Evolutionary conservation across 2,797 vertebrate species (phyloP), one percentile per base, ranked within the genome.

Genomic region (Miichthys miiuy): DNA sequence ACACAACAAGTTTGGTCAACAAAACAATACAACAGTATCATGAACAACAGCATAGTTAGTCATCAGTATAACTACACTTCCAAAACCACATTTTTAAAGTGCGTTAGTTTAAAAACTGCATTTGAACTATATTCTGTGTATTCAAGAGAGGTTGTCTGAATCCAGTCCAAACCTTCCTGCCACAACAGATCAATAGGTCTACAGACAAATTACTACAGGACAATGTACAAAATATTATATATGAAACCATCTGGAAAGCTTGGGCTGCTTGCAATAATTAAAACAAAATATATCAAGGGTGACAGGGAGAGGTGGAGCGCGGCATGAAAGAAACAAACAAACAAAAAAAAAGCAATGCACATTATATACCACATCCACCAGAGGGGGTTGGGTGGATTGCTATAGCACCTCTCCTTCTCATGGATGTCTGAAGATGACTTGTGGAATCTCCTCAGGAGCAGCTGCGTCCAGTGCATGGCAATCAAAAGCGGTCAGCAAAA

Each of bases 131-230:
- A 23, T 52, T 23, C 13, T 6, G 21, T 52, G 21, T 12, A 52
- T 52, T 20, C 34, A 1, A 41, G 57, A 41, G 34, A 38, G 20
- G 18, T 21, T 60, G n/a, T 46, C 34, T 44, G 41, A 62, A 23
- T 62, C 21, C 44, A 14, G 21, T 44, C 41, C 60, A 44, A 21
- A n/a, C 57, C 20, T 60, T 21, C 34, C 38, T 17, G 21, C n/a
- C 21, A 42, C 21, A 62, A 44, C 60, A 23, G 38, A 44, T 62
- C 38, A 46, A 44, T 44, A 46, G 17, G 17, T 21, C 51, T 14
- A 23, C n/a, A 16, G 60, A 62, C n/a, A 62, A 62, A 62, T 62
- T 62, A 62, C 41, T 44, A 44, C n/a, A 44, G n/a, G 41, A 62
- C 41, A 23, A 13, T 21, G 44, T 17, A 44, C n/a, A 62, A 44